phyloP scores from a whole-genome alignment of 2,888 invertebrate genomes.

The Leucophenga maculata region DNA sequence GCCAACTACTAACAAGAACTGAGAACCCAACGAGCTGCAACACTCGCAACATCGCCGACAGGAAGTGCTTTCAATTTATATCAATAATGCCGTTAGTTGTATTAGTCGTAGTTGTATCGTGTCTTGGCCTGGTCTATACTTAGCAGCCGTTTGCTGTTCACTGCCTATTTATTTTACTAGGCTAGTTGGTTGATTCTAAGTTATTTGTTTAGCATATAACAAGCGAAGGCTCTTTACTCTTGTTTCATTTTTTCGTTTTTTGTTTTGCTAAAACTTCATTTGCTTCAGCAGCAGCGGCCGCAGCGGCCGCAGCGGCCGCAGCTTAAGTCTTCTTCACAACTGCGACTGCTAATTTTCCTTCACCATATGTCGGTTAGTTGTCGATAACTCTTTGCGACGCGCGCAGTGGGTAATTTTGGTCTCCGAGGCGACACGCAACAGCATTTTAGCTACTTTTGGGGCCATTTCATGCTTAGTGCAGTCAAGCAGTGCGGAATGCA shows the following conservation, averaged over 20 bases:
- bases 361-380: conserved; percentile 22
- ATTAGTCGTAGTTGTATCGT: conserved; percentile 20
- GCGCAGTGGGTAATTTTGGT: conserved; percentile 12
- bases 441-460: conserved; percentile 9
- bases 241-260: too few species aligned
- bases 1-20: neutral
- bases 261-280: conserved; percentile 45
- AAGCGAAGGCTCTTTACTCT: conserved; percentile 37
- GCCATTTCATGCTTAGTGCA: conserved; percentile 36
- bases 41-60: conserved; percentile 21
- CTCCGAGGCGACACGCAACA: conserved; percentile 58
- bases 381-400: conserved; percentile 31
- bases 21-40: neutral
- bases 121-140: conserved; percentile 11
- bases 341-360: conserved; percentile 32
- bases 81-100: conserved; percentile 57
- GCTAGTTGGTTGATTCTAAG: conserved; percentile 5
- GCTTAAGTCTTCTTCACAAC: conserved; percentile 25
- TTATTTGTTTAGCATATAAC: conserved; percentile 53
- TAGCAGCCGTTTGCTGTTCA: conserved; percentile 13
- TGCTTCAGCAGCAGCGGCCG: neutral
- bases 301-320: too few species aligned
- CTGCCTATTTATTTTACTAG: neutral
- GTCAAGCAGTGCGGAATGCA: too few species aligned
- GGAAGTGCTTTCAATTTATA: conserved; percentile 58